Base-by-base conservation (phyloP, 2,797 vertebrate species). In the Nyctibius grandis region DNA sequence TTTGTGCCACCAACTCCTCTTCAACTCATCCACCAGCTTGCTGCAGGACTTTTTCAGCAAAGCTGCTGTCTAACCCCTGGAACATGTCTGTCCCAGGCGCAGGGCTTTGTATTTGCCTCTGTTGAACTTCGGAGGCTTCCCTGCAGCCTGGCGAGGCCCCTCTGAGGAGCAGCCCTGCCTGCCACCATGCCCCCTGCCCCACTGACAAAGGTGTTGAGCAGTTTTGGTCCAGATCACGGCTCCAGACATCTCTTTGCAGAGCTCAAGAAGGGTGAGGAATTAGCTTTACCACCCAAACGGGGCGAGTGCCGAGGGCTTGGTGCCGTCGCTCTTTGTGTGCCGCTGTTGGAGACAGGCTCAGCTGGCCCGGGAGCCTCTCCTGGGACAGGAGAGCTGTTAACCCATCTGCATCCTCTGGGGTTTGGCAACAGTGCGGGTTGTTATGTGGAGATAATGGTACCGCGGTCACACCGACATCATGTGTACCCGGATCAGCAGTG, bases 251-350 rank as follows among this genome's bases (percentile, higher is more conserved):
- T 61, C 60, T 88, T 36, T 90, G 60, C 45, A 25, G 60, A 51
- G 34, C 36, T 91, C 26, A 40, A 15, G 74, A 38, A 25, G 15
- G 13, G 33, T 57, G 17, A 63, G 44, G 44, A 78, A 47, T 74
- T 60, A n/a, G 19, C 21, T 86, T 81, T 40, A 6, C 36, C 36
- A 45, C 53, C 28, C 6, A 23, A 23, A 38, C 0, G 0, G 25
- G 16, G 18, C 0, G 3, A 70, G 28, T 65, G 38, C 51, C 0
- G 0, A 74, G n/a, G 65, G 47, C 36, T 68, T 84, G 14, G 12
- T 83, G 57, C 50, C 4, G 0, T 26, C 0, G 1, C 40, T 13
- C 9, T 12, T 59, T 0, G 0, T 34, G 40, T 54, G 15, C 25
- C 1, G 0, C n/a, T n/a, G n/a, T 36, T 4, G 9, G 68, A 57